These are phyloP conservation scores for Crotalus tigris DNA, from an alignment of 2,113 vertebrate species.

Conservation along the genomic window DNA sequence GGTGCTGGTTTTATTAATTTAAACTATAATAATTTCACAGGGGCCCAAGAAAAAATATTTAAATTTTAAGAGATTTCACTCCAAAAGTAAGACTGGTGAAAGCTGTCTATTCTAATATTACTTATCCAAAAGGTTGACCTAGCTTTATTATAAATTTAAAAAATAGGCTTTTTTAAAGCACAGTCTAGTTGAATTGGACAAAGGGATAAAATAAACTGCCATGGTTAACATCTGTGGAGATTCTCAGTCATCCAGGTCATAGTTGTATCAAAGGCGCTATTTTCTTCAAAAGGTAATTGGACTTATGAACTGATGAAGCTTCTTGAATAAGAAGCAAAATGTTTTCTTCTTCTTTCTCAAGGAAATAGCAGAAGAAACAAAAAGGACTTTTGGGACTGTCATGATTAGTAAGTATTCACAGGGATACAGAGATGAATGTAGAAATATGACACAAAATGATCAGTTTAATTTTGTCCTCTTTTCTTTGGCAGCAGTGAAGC, in stretches of 20 bases:
- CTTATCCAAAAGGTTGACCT: not conserved
- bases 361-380: not conserved
- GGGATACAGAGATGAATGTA: not conserved
- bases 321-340: not conserved
- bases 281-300: not conserved
- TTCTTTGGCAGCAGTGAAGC: not conserved
- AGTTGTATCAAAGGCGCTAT: not conserved
- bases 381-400: not conserved
- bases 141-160: not conserved
- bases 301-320: not conserved
- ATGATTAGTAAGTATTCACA: not conserved
- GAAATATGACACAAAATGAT: not conserved
- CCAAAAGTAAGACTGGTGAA: not conserved
- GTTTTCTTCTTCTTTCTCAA: not conserved
- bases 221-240: too few species aligned
- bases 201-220: not conserved
- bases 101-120: not conserved
- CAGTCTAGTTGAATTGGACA: not conserved
- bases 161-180: not conserved
- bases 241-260: too few species aligned
- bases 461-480: not conserved
- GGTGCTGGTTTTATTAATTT: not conserved
- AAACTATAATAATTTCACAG: not conserved
- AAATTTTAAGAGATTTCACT: not conserved
- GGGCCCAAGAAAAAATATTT: not conserved